A percentile compares a stretch with the other conserved stretches of the same genome.
Conservation (phyloP, 2,113 vertebrate species). For the Rhinogobius similis region DNA sequence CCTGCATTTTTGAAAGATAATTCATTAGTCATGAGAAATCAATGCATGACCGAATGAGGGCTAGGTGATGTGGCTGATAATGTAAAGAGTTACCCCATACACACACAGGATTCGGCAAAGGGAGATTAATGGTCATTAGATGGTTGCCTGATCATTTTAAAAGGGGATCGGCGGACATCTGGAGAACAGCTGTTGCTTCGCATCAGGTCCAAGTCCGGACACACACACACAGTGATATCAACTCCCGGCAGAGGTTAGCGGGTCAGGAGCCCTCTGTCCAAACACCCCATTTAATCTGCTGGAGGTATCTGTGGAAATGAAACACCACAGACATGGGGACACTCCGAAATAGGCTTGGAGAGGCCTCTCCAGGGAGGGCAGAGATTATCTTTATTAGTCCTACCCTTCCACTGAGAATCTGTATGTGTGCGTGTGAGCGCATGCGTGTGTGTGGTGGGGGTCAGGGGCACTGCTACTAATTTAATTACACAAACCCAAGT, state of each 20-base stretch:
- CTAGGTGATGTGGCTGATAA: background rate
- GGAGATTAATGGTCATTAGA: conserved; percentile 16
- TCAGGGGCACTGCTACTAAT: conserved; percentile 39
- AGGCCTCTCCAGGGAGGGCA: conserved; percentile 55
- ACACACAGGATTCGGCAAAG: background rate
- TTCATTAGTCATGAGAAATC: background rate
- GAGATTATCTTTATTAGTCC: conserved; percentile 63
- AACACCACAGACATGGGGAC: conserved; percentile 49
- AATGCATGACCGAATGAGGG: background rate
- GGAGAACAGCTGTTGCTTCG: conserved; percentile 70
- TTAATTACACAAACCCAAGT: conserved; percentile 55
- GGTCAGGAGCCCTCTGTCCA: conserved; percentile 59
- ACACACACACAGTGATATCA: conserved; percentile 32
- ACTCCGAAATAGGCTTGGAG: conserved; percentile 27
- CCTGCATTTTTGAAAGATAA: background rate
- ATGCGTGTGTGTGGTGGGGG: background rate
- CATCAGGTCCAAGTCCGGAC: conserved; percentile 25
- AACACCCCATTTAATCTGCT: conserved; percentile 56
- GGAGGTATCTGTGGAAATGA: conserved; percentile 58
- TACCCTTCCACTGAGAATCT: conserved; percentile 28
- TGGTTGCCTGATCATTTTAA: conserved; percentile 9
- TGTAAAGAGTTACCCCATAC: background rate
- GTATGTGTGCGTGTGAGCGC: background rate
- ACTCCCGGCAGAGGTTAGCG: conserved; percentile 38
- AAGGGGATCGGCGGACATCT: conserved; percentile 57